phyloP scores from a whole-genome alignment of 1,140 invertebrate genomes.

The Teleopsis dalmanni region DNA sequence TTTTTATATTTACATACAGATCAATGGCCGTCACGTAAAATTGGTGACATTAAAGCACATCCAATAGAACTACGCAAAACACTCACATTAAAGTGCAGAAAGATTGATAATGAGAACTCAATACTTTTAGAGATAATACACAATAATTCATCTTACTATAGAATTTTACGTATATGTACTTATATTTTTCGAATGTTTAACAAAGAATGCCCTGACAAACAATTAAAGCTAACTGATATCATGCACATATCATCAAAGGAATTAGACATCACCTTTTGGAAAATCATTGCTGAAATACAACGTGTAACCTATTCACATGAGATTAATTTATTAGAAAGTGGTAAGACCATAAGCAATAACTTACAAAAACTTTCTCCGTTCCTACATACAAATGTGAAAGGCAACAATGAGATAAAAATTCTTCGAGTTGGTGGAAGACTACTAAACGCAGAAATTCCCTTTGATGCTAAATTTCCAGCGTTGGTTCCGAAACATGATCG shows the following conservation, averaged over 20 bases:
- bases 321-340: no score
- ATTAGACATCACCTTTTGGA: background rate
- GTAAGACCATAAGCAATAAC: background rate
- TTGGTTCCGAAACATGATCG: background rate
- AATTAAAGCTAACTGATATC: background rate
- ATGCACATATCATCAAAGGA: background rate
- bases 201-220: background rate
- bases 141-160: slow-evolving; percentile 4
- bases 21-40: no score
- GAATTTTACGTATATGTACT: background rate
- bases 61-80: no score
- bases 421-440: slow-evolving; percentile 7
- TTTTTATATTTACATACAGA: no score
- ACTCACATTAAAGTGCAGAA: no score
- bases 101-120: no score
- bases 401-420: background rate
- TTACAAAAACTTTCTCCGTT: slow-evolving; percentile 5
- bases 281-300: background rate
- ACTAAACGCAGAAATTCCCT: background rate
- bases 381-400: background rate
- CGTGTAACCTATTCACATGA: background rate
- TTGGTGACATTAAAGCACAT: no score
- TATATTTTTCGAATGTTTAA: slow-evolving; percentile 1
- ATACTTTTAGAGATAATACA: slow-evolving; percentile 1
- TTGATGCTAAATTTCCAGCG: slow-evolving; percentile 6